Conservation (phyloP, 2,888 invertebrate species). For the Eupsilia transversa region DNA sequence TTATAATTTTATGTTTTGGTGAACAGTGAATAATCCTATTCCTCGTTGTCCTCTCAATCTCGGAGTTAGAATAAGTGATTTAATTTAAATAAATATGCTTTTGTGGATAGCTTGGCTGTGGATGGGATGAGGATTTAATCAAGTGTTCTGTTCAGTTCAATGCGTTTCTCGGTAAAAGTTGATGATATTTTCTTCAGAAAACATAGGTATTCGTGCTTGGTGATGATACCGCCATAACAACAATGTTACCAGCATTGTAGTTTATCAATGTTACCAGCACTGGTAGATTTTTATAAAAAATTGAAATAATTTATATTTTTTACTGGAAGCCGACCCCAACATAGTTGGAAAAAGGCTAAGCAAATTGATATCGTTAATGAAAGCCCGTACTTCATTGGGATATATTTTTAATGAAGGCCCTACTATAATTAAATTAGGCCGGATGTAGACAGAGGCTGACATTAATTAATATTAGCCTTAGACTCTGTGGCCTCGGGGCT, state of each 20-base stretch:
- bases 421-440: constrained; percentile 51
- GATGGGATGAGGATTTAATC: background rate
- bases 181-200: background rate
- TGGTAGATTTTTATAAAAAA: too few species aligned
- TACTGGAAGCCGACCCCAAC: too few species aligned
- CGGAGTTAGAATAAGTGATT: constrained; percentile 58
- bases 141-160: constrained; percentile 16
- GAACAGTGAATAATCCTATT: constrained; percentile 62
- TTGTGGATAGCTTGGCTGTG: constrained; percentile 18
- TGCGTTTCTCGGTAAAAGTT: background rate
- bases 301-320: too few species aligned
- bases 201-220: too few species aligned
- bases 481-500: background rate
- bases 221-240: too few species aligned
- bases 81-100: constrained; percentile 58
- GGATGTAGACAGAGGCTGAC: constrained; percentile 34
- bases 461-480: constrained; percentile 50
- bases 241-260: too few species aligned
- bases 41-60: constrained; percentile 56
- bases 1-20: constrained; percentile 66
- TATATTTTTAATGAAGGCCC: constrained; percentile 55
- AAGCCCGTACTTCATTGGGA: too few species aligned
- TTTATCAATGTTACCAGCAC: too few species aligned
- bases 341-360: too few species aligned
- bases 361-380: too few species aligned